phyloP scores from a whole-genome alignment of 1,140 invertebrate species.

The Gryon sp. region DNA sequence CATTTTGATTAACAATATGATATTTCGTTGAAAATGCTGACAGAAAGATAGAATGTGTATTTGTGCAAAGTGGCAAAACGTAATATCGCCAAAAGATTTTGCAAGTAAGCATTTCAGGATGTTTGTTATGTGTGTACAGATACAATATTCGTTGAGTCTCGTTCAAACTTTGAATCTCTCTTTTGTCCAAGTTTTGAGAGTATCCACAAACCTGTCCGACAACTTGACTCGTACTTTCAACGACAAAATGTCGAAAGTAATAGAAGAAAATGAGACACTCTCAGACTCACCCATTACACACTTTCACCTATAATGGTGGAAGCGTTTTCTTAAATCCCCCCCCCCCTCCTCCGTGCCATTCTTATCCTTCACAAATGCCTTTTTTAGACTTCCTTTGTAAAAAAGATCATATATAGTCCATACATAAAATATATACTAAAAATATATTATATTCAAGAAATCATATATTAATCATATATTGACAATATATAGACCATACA shows the following conservation, averaged over 20 bases:
- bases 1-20: no score
- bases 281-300: conserved; percentile 43
- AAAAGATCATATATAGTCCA: no score
- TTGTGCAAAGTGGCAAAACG: conserved; percentile 14
- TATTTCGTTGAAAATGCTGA: not conserved
- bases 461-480: no score
- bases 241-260: conserved; percentile 52
- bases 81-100: no score
- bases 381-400: no score
- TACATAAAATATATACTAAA: no score
- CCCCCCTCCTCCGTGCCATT: no score
- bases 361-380: no score
- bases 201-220: conserved; percentile 13
- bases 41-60: conserved; percentile 17
- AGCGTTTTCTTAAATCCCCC: conserved; percentile 8
- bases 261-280: conserved; percentile 56
- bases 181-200: conserved; percentile 45
- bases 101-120: conserved; percentile 6
- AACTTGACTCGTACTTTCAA: conserved; percentile 39
- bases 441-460: no score
- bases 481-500: no score
- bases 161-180: conserved; percentile 48
- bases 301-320: conserved; percentile 33
- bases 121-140: conserved; percentile 20
- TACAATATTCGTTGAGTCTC: conserved; percentile 43